Conservation (phyloP, 2,113 vertebrate species). For the Aphelocoma coerulescens region DNA sequence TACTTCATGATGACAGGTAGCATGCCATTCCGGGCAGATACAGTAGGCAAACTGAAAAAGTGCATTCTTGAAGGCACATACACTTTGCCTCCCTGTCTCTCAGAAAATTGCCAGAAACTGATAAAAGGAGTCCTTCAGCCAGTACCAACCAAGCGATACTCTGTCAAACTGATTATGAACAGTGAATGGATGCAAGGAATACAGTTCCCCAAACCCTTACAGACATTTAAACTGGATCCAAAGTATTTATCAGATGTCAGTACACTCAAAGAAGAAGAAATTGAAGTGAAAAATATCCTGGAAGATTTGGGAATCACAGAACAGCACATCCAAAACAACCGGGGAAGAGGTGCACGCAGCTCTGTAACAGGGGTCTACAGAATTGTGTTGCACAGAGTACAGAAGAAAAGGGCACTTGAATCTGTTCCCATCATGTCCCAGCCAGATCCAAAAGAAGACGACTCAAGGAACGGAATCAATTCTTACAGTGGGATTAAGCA, state of each 20-base stretch:
- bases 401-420: constrained; percentile 82
- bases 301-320: constrained; percentile 86
- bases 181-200: constrained; percentile 89
- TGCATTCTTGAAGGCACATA: constrained; percentile 91
- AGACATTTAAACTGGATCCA: constrained; percentile 88
- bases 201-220: constrained; percentile 82
- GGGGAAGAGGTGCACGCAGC: constrained; percentile 83
- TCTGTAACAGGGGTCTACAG: constrained; percentile 90
- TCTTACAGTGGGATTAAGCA: constrained; percentile 81
- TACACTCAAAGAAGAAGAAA: constrained; percentile 82
- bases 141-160: constrained; percentile 79
- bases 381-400: constrained; percentile 87
- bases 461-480: constrained; percentile 76
- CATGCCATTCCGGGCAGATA: constrained; percentile 96
- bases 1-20: constrained; percentile 90
- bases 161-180: constrained; percentile 85
- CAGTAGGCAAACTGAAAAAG: constrained; percentile 91
- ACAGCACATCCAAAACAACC: constrained; percentile 89
- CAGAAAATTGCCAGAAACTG: constrained; percentile 84
- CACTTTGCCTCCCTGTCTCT: constrained; percentile 78
- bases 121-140: constrained; percentile 87
- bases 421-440: constrained; percentile 74
- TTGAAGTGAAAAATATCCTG: constrained; percentile 81
- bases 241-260: constrained; percentile 75
- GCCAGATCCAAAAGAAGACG: constrained; percentile 64